These are phyloP conservation scores for Andrena marginata DNA, from an alignment of 2,888 invertebrate species.

Conservation along the genomic window DNA sequence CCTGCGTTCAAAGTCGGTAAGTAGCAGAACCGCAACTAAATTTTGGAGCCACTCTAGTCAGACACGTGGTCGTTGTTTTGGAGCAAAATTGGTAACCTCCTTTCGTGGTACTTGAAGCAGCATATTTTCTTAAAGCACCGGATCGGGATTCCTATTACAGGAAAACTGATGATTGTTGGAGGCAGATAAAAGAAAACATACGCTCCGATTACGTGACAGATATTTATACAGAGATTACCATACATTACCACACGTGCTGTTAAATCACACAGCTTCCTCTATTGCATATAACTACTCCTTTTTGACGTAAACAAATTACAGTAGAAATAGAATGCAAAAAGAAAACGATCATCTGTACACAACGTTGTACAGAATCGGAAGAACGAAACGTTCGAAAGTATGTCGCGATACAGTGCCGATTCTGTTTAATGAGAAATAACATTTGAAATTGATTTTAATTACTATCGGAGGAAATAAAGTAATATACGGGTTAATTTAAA, in stretches of 20 bases:
- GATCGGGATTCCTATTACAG: not conserved
- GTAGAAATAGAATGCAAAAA: not conserved
- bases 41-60: not conserved
- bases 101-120: conserved; percentile 2
- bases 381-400: not conserved
- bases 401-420: not conserved
- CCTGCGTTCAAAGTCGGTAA: conserved; percentile 86
- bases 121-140: not conserved
- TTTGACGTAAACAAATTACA: not conserved
- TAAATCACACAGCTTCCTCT: not conserved
- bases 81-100: conserved; percentile 3
- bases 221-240: conserved; percentile 7
- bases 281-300: not conserved
- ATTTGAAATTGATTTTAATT: not conserved
- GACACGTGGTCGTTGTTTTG: conserved; percentile 50
- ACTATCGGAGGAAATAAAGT: not conserved
- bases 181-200: not conserved
- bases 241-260: not conserved
- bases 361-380: not conserved
- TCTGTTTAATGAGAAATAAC: not conserved
- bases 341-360: not conserved
- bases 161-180: not conserved
- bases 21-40: conserved; percentile 67
- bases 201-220: not conserved
- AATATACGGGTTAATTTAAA: not conserved